Evolutionary conservation across 2,113 vertebrate genomes (phyloP).

Genomic region (Pipra filicauda): DNA sequence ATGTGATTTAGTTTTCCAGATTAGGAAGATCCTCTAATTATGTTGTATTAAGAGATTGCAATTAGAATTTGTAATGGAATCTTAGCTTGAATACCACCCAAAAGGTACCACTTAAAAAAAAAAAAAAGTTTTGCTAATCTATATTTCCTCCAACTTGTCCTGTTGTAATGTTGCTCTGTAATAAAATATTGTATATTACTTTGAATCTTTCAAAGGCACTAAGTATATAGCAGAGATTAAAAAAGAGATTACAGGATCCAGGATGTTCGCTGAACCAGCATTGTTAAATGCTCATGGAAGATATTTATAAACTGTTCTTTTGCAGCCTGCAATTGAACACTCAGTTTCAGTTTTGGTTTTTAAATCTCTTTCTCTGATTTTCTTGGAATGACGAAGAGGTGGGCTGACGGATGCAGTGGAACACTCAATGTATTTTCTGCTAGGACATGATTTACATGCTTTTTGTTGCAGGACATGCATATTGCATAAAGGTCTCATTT

Average conservation of each 20-base stretch:
- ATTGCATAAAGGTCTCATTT: not conserved
- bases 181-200: not conserved
- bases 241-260: constrained; percentile 32
- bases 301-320: constrained; percentile 45
- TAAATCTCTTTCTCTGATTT: not conserved
- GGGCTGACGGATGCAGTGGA: not conserved
- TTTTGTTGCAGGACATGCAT: not conserved
- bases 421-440: not conserved
- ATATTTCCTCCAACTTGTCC: not conserved
- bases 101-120: not conserved
- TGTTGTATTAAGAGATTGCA: constrained; percentile 10
- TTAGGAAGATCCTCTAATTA: constrained; percentile 55
- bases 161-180: not conserved
- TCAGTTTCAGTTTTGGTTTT: not conserved
- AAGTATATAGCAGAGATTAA: constrained; percentile 20
- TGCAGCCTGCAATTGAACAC: not conserved
- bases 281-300: not conserved
- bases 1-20: constrained; percentile 56
- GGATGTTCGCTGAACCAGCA: not conserved
- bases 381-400: not conserved
- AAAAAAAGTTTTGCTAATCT: not conserved
- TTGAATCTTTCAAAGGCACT: constrained; percentile 4
- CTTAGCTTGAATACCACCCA: not conserved
- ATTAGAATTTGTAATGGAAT: constrained; percentile 10
- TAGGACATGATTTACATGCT: not conserved